Base-by-base conservation (phyloP, 2,797 vertebrate species). In the Valencia hispanica region DNA sequence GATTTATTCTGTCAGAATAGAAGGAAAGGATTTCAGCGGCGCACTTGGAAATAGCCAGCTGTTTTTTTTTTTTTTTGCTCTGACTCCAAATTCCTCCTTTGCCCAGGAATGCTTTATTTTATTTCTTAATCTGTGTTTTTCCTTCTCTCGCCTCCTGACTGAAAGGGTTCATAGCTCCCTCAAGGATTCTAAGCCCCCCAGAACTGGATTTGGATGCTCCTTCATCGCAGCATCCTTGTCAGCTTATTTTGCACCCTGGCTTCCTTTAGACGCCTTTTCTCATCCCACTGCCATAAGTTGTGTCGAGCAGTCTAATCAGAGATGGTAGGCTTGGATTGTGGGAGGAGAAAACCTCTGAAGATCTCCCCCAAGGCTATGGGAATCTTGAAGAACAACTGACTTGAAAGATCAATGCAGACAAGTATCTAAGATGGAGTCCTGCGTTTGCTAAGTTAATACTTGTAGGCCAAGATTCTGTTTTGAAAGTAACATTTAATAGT, bases 361-460 rank as follows among this genome's bases (percentile, higher is more conserved):
- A 83, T 70, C 86, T 83, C 80, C 81, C n/a, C 83, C 53, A 50
- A 79, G 80, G 82, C 68, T 25, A 85, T 80, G 65, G 84, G 83
- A 88, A 79, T 81, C 79, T 79, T 74, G 66, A 47, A 53, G 8
- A 87, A 88, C 77, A 83, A 86, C 86, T 75, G 80, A 89, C 75
- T 90, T 59, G 73, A 79, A 3, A 80, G 74, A 79, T 76, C 84
- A 70, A 66, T 70, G 57, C 69, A 72, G 55, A 53, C 53, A 80
- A 85, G 81, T 83, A 87, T 78, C 88, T 83, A 87, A 88, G 63
- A 92, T 92, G 91, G 91, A 91, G 89, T 86, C 84, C 83, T 75
- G 68, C 78, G 75, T 83, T 73, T 80, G 36, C 59, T 86, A 68
- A 89, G 84, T 88, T 20, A 5, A 48, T 72, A 84, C 74, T 85